These are phyloP conservation scores for Imbricaverruca yamaguchii DNA, from an alignment of 2,888 invertebrate genomes.

Conservation along the genomic window DNA sequence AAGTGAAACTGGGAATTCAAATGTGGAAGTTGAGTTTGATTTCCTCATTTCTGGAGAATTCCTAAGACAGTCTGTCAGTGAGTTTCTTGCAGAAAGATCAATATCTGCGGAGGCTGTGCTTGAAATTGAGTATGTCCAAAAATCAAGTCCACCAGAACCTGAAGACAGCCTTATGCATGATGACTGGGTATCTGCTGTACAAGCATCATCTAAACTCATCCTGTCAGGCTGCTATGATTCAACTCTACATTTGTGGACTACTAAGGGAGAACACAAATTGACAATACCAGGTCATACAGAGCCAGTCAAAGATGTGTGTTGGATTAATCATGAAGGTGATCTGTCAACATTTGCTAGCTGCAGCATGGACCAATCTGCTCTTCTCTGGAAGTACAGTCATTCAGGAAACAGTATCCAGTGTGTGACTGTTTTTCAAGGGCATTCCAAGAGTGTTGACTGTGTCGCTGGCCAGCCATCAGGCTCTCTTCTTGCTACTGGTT, in stretches of 20 bases:
- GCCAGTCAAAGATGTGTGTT: conserved; percentile 77
- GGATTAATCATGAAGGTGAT: conserved; percentile 63
- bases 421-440: conserved; percentile 74
- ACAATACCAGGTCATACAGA: conserved; percentile 79
- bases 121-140: conserved; percentile 84
- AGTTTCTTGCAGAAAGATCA: neutral
- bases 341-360: conserved; percentile 59
- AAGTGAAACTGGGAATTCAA: neutral
- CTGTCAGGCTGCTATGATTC: conserved; percentile 89
- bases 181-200: conserved; percentile 85
- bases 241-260: conserved; percentile 81
- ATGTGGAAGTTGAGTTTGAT: neutral
- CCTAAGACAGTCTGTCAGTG: neutral
- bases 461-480: conserved; percentile 64
- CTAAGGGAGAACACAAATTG: conserved; percentile 70
- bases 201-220: conserved; percentile 39
- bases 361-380: conserved; percentile 77
- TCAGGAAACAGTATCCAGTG: conserved; percentile 64
- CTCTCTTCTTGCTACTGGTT: conserved; percentile 65
- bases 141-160: conserved; percentile 84
- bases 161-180: conserved; percentile 88
- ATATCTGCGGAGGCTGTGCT: conserved; percentile 62
- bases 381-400: conserved; percentile 82
- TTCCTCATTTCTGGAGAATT: conserved; percentile 5
- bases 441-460: conserved; percentile 84